phyloP scores from a whole-genome alignment of 2,888 invertebrate genomes.

The Amorpha juglandis region DNA sequence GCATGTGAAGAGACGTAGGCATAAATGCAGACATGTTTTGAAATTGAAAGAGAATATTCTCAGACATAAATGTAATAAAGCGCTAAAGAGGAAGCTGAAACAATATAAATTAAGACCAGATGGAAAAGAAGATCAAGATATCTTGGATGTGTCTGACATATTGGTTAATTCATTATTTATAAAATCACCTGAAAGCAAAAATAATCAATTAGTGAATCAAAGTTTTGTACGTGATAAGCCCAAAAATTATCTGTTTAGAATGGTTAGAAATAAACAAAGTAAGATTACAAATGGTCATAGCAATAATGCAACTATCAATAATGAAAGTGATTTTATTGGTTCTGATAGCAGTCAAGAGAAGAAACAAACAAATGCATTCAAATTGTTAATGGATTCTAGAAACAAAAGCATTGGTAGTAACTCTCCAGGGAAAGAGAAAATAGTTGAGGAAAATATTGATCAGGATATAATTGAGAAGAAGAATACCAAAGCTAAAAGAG shows the following conservation, averaged over 20 bases:
- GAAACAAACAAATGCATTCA: slow-evolving; percentile 84
- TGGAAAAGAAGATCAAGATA: slow-evolving; percentile 74
- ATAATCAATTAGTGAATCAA: not conserved
- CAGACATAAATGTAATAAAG: slow-evolving; percentile 60
- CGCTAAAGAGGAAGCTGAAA: slow-evolving; percentile 67
- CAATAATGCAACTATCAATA: slow-evolving; percentile 29
- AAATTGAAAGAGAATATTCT: slow-evolving; percentile 59
- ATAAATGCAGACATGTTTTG: slow-evolving; percentile 46
- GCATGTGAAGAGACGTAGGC: slow-evolving; percentile 38
- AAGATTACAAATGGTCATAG: slow-evolving; percentile 37
- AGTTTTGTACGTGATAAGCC: slow-evolving; percentile 39
- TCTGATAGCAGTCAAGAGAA: slow-evolving; percentile 50
- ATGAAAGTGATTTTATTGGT: slow-evolving; percentile 31
- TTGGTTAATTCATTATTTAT: slow-evolving; percentile 61
- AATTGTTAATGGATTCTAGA: slow-evolving; percentile 87
- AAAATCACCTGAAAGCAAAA: slow-evolving; percentile 57
- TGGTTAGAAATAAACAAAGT: slow-evolving; percentile 60
- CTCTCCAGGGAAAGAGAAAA: slow-evolving; percentile 84
- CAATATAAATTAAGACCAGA: slow-evolving; percentile 72
- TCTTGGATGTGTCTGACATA: slow-evolving; percentile 69
- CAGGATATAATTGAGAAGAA: slow-evolving; percentile 58
- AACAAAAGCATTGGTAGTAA: slow-evolving; percentile 86
- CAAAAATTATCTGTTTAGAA: slow-evolving; percentile 69
- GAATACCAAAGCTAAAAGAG: slow-evolving; percentile 73
- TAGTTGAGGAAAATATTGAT: slow-evolving; percentile 47